phyloP scores from a whole-genome alignment of 2,113 vertebrate genomes.

The Alces alces region DNA sequence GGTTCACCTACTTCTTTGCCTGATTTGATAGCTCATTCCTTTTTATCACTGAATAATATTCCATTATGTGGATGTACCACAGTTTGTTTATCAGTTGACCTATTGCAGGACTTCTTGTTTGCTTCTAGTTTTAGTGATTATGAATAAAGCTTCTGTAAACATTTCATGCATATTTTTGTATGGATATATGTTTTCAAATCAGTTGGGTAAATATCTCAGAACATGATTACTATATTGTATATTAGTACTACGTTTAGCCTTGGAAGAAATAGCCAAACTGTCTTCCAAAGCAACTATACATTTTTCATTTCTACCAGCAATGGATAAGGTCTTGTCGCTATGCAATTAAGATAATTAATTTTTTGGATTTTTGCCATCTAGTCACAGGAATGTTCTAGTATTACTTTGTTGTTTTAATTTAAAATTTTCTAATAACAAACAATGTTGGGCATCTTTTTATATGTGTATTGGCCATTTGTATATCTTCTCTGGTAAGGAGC shows the following conservation, averaged over 20 bases:
- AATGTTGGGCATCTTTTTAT: neutral
- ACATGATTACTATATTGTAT: neutral
- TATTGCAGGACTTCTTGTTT: neutral
- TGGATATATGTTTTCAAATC: neutral
- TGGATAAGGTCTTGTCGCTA: neutral
- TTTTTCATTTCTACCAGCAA: neutral
- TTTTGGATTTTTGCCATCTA: neutral
- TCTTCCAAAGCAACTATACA: neutral
- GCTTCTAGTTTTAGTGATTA: neutral
- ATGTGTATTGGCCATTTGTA: slow-evolving; percentile 23
- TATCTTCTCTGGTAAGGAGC: neutral
- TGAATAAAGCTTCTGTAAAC: neutral
- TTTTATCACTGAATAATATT: neutral
- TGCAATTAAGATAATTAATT: neutral
- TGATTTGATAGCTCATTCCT: neutral
- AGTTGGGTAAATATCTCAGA: neutral
- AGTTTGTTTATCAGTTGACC: neutral
- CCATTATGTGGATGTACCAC: neutral
- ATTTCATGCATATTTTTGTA: neutral
- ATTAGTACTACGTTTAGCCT: neutral
- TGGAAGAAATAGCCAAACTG: neutral
- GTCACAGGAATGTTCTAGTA: neutral
- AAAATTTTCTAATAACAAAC: neutral
- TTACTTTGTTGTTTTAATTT: slow-evolving; percentile 25
- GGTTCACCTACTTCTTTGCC: neutral